Percentiles rank a stretch among this genome's conserved stretches.
phyloP scores from a whole-genome alignment of 2,888 invertebrate species.

The Iphiclides podalirius region DNA sequence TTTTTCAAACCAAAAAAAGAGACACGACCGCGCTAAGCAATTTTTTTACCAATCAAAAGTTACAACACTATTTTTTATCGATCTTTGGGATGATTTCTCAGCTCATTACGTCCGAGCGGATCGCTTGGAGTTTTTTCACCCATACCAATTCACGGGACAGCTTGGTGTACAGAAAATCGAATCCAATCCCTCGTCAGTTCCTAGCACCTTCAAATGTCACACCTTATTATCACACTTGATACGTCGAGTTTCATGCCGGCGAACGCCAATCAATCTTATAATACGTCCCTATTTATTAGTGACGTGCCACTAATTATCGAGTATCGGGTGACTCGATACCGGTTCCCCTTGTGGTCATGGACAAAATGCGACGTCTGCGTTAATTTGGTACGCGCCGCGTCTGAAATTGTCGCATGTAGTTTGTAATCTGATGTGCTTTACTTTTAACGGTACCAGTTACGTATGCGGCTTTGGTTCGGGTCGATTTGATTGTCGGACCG shows the following conservation, averaged over 20 bases:
- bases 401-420: slow-evolving; percentile 27
- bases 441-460: slow-evolving; percentile 34
- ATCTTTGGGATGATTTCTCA: neutral
- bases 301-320: slow-evolving; percentile 56
- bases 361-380: slow-evolving; percentile 60
- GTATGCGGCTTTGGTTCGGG: neutral
- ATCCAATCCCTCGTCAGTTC: slow-evolving; percentile 17
- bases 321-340: slow-evolving; percentile 51
- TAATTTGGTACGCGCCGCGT: slow-evolving; percentile 42
- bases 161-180: slow-evolving; percentile 3
- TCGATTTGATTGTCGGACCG: neutral
- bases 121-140: neutral
- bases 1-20: too few species aligned
- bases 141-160: neutral
- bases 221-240: slow-evolving; percentile 53
- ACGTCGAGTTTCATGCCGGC: slow-evolving; percentile 50
- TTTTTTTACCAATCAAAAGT: too few species aligned
- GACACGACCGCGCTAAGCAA: too few species aligned
- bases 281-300: slow-evolving; percentile 64
- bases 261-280: slow-evolving; percentile 67
- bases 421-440: slow-evolving; percentile 25
- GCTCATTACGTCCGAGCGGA: slow-evolving; percentile 4
- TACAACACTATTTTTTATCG: neutral
- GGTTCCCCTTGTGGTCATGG: slow-evolving; percentile 51
- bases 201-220: slow-evolving; percentile 39